Percentiles rank a stretch among this genome's conserved stretches.
phyloP scores from a whole-genome alignment of 53 echinoderm and acorn worm genomes.

The Stichopus horrens region DNA sequence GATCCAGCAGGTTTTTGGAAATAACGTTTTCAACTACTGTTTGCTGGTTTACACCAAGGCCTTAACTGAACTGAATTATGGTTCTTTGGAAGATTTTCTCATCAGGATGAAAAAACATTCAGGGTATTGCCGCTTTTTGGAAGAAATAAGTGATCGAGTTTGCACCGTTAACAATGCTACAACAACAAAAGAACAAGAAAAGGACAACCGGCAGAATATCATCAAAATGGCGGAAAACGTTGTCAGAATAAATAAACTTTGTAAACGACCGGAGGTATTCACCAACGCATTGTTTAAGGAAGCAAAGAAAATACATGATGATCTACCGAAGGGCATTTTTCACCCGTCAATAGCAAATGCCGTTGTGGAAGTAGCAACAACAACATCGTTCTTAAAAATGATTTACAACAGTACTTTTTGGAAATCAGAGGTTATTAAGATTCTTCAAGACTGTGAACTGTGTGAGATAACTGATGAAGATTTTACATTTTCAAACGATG shows the following conservation, averaged over 20 bases:
- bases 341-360: not conserved
- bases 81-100: not conserved
- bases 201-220: not conserved
- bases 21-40: not conserved
- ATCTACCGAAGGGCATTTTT: not conserved
- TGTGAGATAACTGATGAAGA: no score
- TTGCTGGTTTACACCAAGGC: not conserved
- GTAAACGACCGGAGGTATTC: not conserved
- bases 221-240: not conserved
- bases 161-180: no score
- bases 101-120: not conserved
- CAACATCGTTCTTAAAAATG: no score
- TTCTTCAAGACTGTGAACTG: no score
- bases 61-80: not conserved
- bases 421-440: no score
- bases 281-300: not conserved
- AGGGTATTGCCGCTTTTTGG: not conserved
- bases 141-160: not conserved
- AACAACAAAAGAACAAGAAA: not conserved
- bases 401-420: no score
- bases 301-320: not conserved
- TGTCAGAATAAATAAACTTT: not conserved
- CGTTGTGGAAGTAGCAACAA: not conserved
- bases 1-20: no score
- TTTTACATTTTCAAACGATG: no score